Base-by-base conservation (phyloP, 2,888 invertebrate genomes). In the Thymelicus lineola region DNA sequence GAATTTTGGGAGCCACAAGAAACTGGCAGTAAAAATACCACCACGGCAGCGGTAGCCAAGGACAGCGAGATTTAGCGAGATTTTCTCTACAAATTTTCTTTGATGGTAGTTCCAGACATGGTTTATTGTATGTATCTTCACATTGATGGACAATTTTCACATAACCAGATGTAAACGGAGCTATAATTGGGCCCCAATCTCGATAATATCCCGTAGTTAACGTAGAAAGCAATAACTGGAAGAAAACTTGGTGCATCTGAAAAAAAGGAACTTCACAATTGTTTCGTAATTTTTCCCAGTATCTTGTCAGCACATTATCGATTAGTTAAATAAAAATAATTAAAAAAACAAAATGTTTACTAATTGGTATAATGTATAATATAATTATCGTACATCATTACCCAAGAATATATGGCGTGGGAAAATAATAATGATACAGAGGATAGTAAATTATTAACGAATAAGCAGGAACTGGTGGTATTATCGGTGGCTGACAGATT, bases 11-110 rank as follows among this genome's bases (percentile, higher is more conserved):
- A 0, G 72, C 78, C 1, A 80, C 68, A 17, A 82, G 68, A 76
- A 75, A 78, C 58, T 80, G 75, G 59, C 85, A 86, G 69, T 77
- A 85, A 48, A 80, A 81, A 58, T 81, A 84, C 85, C 84, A 85
- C 84, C 85, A 85, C 0, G 85, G 84, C 5, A 80, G 14, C 0
- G 83, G 82, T 7, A 74, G 20, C 69, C 76, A 81, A 0, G 77
- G 78, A 5, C 72, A 65, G 0, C 77, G 35, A 12, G 79, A 70
- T 20, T 75, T 66, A 0, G 71, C 42, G n/a, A 82, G 65, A 15
- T 77, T 81, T 4, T 80, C 72, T 15, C 66, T 77, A 20, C 84
- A 85, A 17, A 79, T 77, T 67, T 80, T 74, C 66, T 76, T 82
- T 0, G 82, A 69, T 0, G 85, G 84, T 28, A 84, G 70, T 36